These are phyloP conservation scores for Andinoacara biseriatus DNA, from an alignment of 2,113 vertebrate genomes.

Conservation along the genomic window DNA sequence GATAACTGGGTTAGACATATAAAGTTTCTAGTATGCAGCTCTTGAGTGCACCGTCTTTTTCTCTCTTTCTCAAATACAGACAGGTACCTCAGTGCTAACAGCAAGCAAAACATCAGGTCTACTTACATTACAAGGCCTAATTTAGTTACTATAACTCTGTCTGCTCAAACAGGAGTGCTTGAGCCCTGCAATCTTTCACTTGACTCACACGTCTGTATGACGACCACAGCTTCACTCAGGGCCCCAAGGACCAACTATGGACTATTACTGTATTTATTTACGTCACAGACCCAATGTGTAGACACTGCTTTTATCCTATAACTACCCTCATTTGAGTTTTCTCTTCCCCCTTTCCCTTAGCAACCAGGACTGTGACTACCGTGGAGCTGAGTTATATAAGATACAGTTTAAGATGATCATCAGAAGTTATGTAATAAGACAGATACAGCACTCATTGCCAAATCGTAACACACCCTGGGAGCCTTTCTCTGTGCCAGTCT, in stretches of 20 bases:
- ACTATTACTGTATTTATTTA: background rate
- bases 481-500: background rate
- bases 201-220: slow-evolving; percentile 13
- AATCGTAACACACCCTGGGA: slow-evolving; percentile 6
- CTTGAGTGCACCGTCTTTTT: background rate
- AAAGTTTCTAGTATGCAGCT: background rate
- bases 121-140: background rate
- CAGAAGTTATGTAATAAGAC: slow-evolving; percentile 26
- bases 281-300: slow-evolving; percentile 16
- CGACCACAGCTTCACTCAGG: background rate
- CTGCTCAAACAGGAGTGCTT: slow-evolving; percentile 19
- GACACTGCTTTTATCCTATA: background rate
- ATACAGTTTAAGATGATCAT: slow-evolving; percentile 22
- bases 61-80: background rate
- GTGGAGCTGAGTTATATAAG: slow-evolving; percentile 38
- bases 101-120: background rate
- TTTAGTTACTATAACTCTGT: slow-evolving; percentile 1
- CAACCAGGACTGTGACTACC: slow-evolving; percentile 39
- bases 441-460: slow-evolving; percentile 10
- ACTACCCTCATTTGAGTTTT: background rate
- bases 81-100: background rate
- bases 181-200: slow-evolving; percentile 1
- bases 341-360: slow-evolving; percentile 45
- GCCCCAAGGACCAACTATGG: background rate
- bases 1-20: background rate